phyloP scores from a whole-genome alignment of 2,797 vertebrate species.

The Helicolenus hilgendorfi region DNA sequence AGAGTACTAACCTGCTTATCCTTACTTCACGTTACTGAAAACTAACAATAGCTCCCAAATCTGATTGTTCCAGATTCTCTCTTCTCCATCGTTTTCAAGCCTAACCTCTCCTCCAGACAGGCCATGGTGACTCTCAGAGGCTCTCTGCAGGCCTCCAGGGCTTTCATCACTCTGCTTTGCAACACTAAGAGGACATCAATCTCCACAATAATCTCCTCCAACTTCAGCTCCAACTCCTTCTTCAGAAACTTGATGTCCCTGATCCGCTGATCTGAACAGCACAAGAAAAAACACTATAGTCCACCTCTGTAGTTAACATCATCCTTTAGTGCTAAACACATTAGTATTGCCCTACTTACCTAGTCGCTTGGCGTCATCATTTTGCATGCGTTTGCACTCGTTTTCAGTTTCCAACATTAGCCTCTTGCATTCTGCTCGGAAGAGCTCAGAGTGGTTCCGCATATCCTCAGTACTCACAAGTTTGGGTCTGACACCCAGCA shows the following conservation, averaged over 20 bases:
- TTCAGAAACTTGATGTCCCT: conserved; percentile 94
- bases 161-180: conserved; percentile 90
- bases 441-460: conserved; percentile 89
- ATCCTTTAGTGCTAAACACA: not conserved
- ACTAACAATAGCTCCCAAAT: not conserved
- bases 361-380: conserved; percentile 91
- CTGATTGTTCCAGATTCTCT: not conserved
- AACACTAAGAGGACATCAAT: conserved; percentile 88
- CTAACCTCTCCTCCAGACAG: conserved; percentile 93
- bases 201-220: conserved; percentile 91
- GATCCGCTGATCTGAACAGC: conserved; percentile 91
- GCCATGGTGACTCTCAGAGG: conserved; percentile 87
- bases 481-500: conserved; percentile 79
- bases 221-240: conserved; percentile 92
- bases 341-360: conserved; percentile 82
- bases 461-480: conserved; percentile 84
- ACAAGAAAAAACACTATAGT: not conserved
- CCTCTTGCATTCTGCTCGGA: conserved; percentile 89
- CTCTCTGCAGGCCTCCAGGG: conserved; percentile 89
- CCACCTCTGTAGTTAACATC: not conserved
- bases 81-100: not conserved
- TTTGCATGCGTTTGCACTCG: conserved; percentile 89
- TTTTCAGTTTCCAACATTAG: conserved; percentile 92
- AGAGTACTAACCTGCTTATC: not conserved
- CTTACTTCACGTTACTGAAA: not conserved